Conservation (phyloP, 2,113 vertebrate genomes). For the Grallaria varia region DNA sequence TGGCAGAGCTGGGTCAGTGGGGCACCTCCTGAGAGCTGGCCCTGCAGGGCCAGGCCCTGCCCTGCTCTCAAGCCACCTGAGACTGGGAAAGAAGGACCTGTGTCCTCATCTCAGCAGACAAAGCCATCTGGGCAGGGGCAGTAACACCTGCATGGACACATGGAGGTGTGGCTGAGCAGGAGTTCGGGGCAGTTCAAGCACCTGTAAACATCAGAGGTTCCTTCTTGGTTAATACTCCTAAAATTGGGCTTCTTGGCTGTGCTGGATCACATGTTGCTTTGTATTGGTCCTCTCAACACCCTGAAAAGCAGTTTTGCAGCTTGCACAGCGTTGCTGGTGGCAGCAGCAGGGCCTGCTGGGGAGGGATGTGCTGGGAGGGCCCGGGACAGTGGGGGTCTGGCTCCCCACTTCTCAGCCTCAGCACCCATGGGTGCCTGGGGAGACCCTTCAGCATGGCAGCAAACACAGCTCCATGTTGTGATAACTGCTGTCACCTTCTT, state of each 20-base stretch:
- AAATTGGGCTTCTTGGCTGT: neutral
- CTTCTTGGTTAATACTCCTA: neutral
- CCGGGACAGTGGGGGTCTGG: neutral
- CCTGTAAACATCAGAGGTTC: neutral
- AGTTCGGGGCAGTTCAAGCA: neutral
- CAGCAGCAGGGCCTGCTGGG: neutral
- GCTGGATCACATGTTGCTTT: neutral
- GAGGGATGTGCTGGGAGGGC: neutral
- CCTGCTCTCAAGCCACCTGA: neutral
- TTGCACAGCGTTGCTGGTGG: neutral
- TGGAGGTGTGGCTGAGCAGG: neutral
- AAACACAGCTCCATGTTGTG: neutral
- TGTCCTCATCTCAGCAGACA: neutral
- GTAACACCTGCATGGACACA: neutral
- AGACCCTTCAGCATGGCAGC: neutral
- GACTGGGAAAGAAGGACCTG: neutral
- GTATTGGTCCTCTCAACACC: neutral
- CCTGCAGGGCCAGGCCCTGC: accelerated
- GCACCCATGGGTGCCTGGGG: neutral
- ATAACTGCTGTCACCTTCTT: neutral
- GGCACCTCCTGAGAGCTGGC: neutral
- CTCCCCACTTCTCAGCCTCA: neutral
- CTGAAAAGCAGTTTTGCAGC: neutral
- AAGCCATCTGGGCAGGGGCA: neutral
- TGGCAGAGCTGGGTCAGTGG: neutral